Conservation (phyloP, 35 echinoderm and acorn worm species). For the Ptychodera flava region DNA sequence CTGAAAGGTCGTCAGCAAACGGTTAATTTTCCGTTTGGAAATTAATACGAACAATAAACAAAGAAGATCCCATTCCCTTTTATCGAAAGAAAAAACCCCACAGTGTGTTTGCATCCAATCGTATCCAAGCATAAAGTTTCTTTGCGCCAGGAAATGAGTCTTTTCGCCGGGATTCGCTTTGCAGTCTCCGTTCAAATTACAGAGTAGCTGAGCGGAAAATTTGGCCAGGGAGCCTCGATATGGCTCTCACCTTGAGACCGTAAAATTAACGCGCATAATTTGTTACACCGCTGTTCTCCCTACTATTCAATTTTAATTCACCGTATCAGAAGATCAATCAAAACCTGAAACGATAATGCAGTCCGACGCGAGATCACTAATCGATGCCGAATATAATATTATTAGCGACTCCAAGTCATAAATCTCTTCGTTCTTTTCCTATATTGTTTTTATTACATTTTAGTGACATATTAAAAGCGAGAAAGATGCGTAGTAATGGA, state of each 20-base stretch:
- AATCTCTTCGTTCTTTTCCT: neutral
- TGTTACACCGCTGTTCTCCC: neutral
- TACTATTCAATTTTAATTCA: neutral
- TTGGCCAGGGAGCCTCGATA: neutral
- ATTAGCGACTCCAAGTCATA: neutral
- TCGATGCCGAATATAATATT: neutral
- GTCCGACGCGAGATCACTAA: neutral
- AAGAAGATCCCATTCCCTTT: neutral
- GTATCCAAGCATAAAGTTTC: neutral
- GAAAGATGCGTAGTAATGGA: neutral
- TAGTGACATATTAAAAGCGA: neutral
- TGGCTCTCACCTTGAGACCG: neutral
- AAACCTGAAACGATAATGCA: neutral
- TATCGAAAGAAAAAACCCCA: no score
- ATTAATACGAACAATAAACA: neutral
- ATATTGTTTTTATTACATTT: slow-evolving; percentile 2
- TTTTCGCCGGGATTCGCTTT: neutral
- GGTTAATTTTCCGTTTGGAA: neutral
- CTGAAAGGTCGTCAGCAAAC: neutral
- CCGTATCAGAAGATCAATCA: neutral
- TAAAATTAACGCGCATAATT: neutral
- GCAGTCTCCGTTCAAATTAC: neutral
- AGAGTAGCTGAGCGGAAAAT: neutral
- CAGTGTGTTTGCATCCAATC: neutral
- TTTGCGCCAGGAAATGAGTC: neutral